phyloP scores from a whole-genome alignment of 2,113 vertebrate genomes.

The Thinocorus orbignyianus region DNA sequence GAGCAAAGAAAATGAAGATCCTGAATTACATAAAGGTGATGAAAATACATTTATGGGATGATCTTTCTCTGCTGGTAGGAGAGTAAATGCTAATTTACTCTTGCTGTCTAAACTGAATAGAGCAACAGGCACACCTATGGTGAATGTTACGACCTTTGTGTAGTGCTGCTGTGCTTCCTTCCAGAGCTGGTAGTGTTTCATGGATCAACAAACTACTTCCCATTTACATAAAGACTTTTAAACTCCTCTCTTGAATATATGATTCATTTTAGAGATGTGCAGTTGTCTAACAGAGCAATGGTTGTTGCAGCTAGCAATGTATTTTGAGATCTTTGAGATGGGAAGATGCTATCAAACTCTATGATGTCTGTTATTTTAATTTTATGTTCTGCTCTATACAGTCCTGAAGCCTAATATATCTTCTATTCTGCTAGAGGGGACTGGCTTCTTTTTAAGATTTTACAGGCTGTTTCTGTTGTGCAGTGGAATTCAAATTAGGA shows the following conservation, averaged over 20 bases:
- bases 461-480: conserved; percentile 53
- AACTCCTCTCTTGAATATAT: not conserved
- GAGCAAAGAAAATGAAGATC: conserved; percentile 4
- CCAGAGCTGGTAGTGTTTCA: not conserved
- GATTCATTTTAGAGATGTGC: conserved; percentile 16
- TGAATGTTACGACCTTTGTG: conserved; percentile 10
- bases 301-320: conserved; percentile 18
- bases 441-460: conserved; percentile 34
- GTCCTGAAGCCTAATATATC: conserved; percentile 47
- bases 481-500: conserved; percentile 60
- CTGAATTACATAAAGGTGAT: conserved; percentile 18
- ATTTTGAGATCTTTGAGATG: conserved; percentile 42
- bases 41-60: not conserved
- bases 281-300: conserved; percentile 12
- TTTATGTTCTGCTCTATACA: conserved; percentile 55
- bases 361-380: conserved; percentile 63
- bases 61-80: conserved; percentile 13
- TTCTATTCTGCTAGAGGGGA: conserved; percentile 53
- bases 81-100: conserved; percentile 13
- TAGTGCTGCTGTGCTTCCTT: conserved; percentile 28
- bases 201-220: conserved; percentile 15
- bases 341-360: conserved; percentile 55
- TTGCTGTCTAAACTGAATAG: conserved; percentile 14
- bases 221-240: conserved; percentile 39
- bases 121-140: not conserved